These are phyloP conservation scores for Xiphophorus maculatus DNA, from an alignment of 2,113 vertebrate genomes.

Conservation along the genomic window DNA sequence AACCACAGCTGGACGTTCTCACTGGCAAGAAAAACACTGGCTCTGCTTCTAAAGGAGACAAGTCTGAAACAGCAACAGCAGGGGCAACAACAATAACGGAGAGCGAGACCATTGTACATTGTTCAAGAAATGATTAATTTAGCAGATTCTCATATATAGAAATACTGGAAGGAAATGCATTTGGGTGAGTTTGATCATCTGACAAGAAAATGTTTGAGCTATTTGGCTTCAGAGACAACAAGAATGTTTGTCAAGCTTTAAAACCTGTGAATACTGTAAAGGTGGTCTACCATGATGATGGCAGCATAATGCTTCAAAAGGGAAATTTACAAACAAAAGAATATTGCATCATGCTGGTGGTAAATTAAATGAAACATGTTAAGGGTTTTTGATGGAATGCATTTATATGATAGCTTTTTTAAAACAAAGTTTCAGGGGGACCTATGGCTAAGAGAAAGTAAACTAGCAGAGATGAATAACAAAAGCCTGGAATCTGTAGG, in stretches of 20 bases:
- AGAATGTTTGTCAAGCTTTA: too few relatives aligned
- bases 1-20: constrained; percentile 67
- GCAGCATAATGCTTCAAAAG: too few relatives aligned
- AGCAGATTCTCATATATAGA: too few relatives aligned
- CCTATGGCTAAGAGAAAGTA: constrained; percentile 32
- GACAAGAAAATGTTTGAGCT: too few relatives aligned
- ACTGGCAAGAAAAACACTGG: constrained; percentile 15
- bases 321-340: too few relatives aligned
- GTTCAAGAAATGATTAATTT: neutral
- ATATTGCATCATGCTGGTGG: neutral
- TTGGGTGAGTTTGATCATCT: too few relatives aligned
- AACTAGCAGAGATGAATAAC: constrained; percentile 45
- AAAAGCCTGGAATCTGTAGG: constrained; percentile 27
- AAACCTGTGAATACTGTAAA: too few relatives aligned
- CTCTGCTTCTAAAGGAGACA: neutral
- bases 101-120: neutral
- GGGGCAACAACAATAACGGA: too few relatives aligned
- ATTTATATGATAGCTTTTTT: constrained; percentile 38
- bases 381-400: neutral
- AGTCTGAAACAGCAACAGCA: constrained; percentile 3
- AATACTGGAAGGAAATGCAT: too few relatives aligned
- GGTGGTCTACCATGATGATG: too few relatives aligned
- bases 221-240: too few relatives aligned
- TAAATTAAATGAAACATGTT: neutral
- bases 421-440: constrained; percentile 24